Percentiles rank a stretch among this genome's conserved stretches.
Evolutionary conservation across 1,140 invertebrate species (phyloP).

Genomic region (Bombus sylvicola): DNA sequence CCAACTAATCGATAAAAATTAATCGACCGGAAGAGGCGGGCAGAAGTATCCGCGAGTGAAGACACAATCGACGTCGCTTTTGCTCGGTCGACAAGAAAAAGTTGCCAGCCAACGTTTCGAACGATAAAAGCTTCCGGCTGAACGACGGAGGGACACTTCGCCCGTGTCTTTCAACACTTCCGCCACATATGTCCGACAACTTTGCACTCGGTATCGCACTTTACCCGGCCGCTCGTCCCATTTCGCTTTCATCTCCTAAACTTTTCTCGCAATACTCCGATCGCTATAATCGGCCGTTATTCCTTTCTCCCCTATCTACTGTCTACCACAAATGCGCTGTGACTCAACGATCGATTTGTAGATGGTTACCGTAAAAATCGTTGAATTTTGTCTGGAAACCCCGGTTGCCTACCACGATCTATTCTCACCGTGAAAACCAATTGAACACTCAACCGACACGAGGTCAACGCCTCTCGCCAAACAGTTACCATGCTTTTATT

Average conservation of each 20-base stretch:
- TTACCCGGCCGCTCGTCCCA: slow-evolving; percentile 20
- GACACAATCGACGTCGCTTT: slow-evolving; percentile 45
- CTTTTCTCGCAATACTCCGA: slow-evolving; percentile 12
- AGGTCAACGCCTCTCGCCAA: slow-evolving; percentile 9
- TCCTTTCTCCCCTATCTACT: too few relatives aligned
- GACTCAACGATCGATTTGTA: slow-evolving; percentile 12
- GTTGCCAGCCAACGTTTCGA: slow-evolving; percentile 51
- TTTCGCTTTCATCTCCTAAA: slow-evolving; percentile 37
- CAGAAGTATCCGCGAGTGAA: slow-evolving; percentile 19
- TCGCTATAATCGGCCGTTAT: neutral
- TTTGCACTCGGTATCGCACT: slow-evolving; percentile 58
- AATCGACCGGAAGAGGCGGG: slow-evolving; percentile 39
- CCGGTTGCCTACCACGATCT: neutral
- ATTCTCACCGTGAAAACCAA: neutral
- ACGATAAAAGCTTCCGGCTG: slow-evolving; percentile 61
- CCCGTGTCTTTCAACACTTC: slow-evolving; percentile 53
- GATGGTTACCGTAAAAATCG: neutral
- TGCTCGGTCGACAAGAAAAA: slow-evolving; percentile 41
- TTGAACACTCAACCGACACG: neutral
- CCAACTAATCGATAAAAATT: slow-evolving; percentile 51
- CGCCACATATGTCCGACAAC: slow-evolving; percentile 59
- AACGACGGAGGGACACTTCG: slow-evolving; percentile 39
- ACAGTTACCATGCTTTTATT: neutral
- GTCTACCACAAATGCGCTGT: too few relatives aligned
- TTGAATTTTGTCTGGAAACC: neutral